Evolutionary conservation across 2,888 invertebrate species (phyloP).

Genomic region (Drosophila planitibia): DNA sequence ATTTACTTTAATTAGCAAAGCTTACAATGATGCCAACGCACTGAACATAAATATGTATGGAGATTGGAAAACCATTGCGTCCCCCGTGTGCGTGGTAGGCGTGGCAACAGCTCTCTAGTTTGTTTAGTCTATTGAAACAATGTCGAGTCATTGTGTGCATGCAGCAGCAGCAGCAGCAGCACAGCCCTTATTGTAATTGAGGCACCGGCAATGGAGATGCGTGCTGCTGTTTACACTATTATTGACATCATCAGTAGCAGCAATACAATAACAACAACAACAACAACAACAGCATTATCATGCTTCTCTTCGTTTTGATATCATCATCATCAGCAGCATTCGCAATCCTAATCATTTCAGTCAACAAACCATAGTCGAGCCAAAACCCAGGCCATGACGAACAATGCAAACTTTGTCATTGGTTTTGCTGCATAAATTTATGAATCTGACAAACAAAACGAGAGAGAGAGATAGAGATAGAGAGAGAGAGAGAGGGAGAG

Average conservation of each 20-base stretch:
- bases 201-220: constrained; percentile 33
- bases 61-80: background rate
- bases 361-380: constrained; percentile 42
- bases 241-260: constrained; percentile 62
- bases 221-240: constrained; percentile 58
- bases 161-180: background rate
- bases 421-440: constrained; percentile 45
- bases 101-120: constrained; percentile 26
- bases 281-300: constrained; percentile 28
- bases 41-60: constrained; percentile 13
- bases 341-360: constrained; percentile 19
- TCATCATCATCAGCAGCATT: constrained; percentile 18
- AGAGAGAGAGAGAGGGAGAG: background rate
- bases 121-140: constrained; percentile 68
- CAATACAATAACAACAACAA: constrained; percentile 16
- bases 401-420: constrained; percentile 71
- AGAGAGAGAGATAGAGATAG: background rate
- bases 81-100: background rate
- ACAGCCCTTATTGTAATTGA: constrained; percentile 17
- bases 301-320: background rate
- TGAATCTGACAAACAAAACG: background rate
- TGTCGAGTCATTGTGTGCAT: constrained; percentile 58
- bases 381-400: constrained; percentile 48
- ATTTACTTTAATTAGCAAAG: constrained; percentile 75
- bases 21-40: constrained; percentile 40